These are phyloP conservation scores for Gallinago solitaria DNA, from an alignment of 2,797 vertebrate genomes.

Conservation along the genomic window DNA sequence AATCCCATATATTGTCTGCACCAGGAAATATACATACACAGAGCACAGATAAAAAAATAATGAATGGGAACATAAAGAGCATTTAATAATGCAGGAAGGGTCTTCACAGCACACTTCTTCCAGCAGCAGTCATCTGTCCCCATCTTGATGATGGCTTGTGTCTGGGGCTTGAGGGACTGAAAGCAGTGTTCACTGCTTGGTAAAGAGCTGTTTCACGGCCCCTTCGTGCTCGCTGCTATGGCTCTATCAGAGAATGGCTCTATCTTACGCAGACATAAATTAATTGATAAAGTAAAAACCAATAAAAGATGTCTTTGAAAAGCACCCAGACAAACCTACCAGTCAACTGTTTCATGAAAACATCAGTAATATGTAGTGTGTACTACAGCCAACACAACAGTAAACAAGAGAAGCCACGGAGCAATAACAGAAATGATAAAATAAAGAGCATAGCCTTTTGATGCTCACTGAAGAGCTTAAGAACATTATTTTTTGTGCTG, in stretches of 20 bases:
- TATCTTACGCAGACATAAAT: neutral
- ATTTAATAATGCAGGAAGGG: neutral
- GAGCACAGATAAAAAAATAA: neutral
- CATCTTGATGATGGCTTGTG: fast-evolving
- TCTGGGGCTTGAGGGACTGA: neutral
- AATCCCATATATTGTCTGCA: neutral
- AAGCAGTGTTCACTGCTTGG: neutral
- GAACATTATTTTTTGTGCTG: neutral
- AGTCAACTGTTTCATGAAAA: neutral
- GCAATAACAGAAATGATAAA: neutral
- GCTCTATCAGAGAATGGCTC: neutral
- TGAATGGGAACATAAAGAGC: neutral
- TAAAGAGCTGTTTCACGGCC: neutral
- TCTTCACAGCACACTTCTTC: neutral
- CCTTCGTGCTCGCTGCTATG: neutral
- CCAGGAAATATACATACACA: neutral
- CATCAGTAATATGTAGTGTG: neutral
- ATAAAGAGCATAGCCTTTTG: neutral
- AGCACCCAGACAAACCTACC: neutral
- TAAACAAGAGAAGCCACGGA: neutral
- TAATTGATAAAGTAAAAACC: neutral
- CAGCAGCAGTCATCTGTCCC: neutral
- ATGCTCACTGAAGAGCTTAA: neutral
- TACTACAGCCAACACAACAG: neutral
- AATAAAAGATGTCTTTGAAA: neutral